A percentile compares a stretch with the other conserved stretches of the same genome.
These are phyloP conservation scores for Chelmon rostratus DNA, from an alignment of 2,797 vertebrate species.

Conservation along the genomic window DNA sequence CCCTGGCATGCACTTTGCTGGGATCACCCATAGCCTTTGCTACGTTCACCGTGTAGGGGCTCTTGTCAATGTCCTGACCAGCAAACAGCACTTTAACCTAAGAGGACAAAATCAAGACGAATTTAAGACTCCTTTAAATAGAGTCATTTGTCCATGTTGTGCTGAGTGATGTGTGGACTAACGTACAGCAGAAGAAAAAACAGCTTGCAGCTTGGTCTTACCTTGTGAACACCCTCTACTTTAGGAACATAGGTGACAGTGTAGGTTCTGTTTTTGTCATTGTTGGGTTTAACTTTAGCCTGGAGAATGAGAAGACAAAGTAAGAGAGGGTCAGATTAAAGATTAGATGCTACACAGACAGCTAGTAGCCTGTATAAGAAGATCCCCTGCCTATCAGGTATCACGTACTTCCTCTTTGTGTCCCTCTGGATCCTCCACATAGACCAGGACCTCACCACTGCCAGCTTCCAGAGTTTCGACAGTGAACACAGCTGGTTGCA, in stretches of 20 bases:
- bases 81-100: slow-evolving; percentile 98
- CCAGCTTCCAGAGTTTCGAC: slow-evolving; percentile 95
- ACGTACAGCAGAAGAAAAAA: background rate
- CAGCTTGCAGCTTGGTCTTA: slow-evolving; percentile 66
- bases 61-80: slow-evolving; percentile 95
- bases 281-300: slow-evolving; percentile 96
- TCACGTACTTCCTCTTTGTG: slow-evolving; percentile 93
- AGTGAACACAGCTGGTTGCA: slow-evolving; percentile 93
- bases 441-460: slow-evolving; percentile 94
- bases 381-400: background rate
- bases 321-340: slow-evolving; percentile 16
- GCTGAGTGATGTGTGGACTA: background rate
- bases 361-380: background rate
- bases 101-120: background rate
- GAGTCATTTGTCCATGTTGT: background rate
- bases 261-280: slow-evolving; percentile 92
- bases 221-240: slow-evolving; percentile 96
- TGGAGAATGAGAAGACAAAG: slow-evolving; percentile 64
- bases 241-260: slow-evolving; percentile 94
- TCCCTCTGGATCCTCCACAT: slow-evolving; percentile 96
- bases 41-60: slow-evolving; percentile 94
- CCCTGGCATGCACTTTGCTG: slow-evolving; percentile 93
- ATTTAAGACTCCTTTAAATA: background rate
- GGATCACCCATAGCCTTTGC: slow-evolving; percentile 92
- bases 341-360: slow-evolving; percentile 6